Percentiles rank a stretch among this genome's conserved stretches.
Conservation (phyloP, 2,797 vertebrate species). For the Falco novaeseelandiae region DNA sequence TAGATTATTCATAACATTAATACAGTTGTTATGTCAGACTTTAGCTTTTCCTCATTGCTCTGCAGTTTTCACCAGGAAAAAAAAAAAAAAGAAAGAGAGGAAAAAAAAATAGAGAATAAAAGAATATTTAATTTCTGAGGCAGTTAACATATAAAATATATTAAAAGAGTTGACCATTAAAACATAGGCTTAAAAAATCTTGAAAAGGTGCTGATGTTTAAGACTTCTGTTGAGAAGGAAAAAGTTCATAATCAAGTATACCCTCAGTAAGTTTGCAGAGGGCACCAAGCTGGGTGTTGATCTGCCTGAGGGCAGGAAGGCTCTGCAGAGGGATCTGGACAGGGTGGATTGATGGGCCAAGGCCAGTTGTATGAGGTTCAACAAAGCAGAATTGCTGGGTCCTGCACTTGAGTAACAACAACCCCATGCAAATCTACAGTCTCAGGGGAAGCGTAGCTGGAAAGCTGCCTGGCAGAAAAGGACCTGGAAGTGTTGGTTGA, state of each 20-base stretch:
- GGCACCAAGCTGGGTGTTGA: too few species aligned
- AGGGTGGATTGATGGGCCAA: too few species aligned
- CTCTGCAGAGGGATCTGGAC: too few species aligned
- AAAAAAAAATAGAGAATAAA: not conserved
- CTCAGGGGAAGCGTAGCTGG: too few species aligned
- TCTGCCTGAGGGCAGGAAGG: too few species aligned
- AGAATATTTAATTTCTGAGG: not conserved
- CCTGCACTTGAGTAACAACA: too few species aligned
- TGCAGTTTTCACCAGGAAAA: not conserved
- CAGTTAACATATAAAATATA: not conserved
- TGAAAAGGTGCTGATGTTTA: not conserved
- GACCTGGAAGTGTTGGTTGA: too few species aligned
- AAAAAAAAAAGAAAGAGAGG: not conserved
- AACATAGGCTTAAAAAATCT: fast-evolving
- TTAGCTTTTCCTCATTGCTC: not conserved
- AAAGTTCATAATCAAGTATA: not conserved
- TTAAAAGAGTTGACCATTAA: not conserved
- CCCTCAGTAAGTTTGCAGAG: too few species aligned
- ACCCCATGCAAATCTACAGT: too few species aligned
- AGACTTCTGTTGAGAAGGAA: not conserved
- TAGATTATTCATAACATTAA: not conserved
- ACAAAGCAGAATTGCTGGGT: too few species aligned
- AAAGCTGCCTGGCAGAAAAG: too few species aligned
- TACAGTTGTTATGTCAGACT: not conserved
- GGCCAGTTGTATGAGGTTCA: too few species aligned